A percentile compares a stretch with the other conserved stretches of the same genome.
phyloP scores from a whole-genome alignment of 1,140 invertebrate species.

The Homalodisca vitripennis region DNA sequence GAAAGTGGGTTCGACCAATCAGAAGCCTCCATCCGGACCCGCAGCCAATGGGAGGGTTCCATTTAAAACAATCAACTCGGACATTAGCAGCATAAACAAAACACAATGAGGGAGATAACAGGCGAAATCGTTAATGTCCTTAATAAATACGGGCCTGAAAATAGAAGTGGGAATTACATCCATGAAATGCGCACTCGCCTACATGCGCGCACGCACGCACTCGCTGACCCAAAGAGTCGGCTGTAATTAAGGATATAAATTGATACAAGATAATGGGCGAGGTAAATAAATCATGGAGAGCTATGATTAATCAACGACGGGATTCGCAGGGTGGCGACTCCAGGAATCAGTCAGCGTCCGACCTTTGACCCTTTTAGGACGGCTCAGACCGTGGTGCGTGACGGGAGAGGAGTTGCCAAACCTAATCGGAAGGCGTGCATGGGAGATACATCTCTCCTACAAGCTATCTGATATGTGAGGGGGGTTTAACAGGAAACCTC shows the following conservation, averaged over 20 bases:
- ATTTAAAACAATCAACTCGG: slow-evolving; percentile 13
- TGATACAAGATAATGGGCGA: background rate
- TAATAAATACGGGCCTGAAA: background rate
- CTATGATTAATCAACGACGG: background rate
- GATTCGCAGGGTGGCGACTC: too few relatives aligned
- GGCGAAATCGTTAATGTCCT: background rate
- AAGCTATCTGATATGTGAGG: too few relatives aligned
- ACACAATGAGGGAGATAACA: background rate
- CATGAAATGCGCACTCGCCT: background rate
- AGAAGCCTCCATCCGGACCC: background rate
- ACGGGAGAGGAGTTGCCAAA: too few relatives aligned
- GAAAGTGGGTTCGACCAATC: background rate
- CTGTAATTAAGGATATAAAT: slow-evolving; percentile 21
- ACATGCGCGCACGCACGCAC: background rate
- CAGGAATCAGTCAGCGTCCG: background rate
- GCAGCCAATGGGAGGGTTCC: background rate
- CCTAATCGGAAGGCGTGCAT: too few relatives aligned
- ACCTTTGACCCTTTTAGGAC: background rate
- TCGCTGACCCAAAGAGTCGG: background rate
- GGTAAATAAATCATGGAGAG: slow-evolving; percentile 14
- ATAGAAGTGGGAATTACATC: slow-evolving; percentile 11
- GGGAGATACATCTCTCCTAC: too few relatives aligned
- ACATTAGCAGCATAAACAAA: slow-evolving; percentile 19
- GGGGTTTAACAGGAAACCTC: too few relatives aligned
- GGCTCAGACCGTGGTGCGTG: too few relatives aligned